These are phyloP conservation scores for Liparis tanakae DNA, from an alignment of 2,797 vertebrate species.

Conservation along the genomic window DNA sequence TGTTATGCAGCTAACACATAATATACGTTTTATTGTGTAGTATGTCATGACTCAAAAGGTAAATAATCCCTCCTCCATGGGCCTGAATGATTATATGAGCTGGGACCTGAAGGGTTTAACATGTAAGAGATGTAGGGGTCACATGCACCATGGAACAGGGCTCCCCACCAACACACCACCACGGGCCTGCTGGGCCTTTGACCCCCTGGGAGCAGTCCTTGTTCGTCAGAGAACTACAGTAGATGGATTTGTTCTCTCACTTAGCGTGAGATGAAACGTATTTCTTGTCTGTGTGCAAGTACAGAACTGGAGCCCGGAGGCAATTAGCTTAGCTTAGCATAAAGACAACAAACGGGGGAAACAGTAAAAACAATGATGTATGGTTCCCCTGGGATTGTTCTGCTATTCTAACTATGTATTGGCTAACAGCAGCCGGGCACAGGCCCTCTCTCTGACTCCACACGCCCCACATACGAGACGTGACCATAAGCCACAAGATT, in stretches of 20 bases:
- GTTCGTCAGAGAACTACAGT: not conserved
- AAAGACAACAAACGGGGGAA: not conserved
- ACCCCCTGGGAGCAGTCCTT: too few relatives aligned
- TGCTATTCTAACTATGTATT: not conserved
- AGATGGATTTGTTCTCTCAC: not conserved
- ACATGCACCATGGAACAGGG: slow-evolving; percentile 53
- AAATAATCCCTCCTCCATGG: not conserved
- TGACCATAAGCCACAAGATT: not conserved
- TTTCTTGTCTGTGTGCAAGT: not conserved
- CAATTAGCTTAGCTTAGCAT: not conserved
- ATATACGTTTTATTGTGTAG: not conserved
- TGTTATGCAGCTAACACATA: not conserved
- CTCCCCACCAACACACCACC: slow-evolving; percentile 23
- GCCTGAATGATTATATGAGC: not conserved
- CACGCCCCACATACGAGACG: not conserved
- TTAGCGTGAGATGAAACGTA: not conserved
- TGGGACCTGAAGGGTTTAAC: slow-evolving; percentile 31
- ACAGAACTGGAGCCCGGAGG: not conserved
- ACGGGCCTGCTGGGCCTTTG: not conserved
- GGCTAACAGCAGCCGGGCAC: too few relatives aligned
- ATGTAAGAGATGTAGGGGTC: slow-evolving; percentile 47
- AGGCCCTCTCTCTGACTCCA: not conserved
- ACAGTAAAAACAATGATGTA: not conserved
- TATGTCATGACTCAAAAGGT: not conserved
- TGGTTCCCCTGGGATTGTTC: not conserved